Evolutionary conservation across 2,797 vertebrate genomes (phyloP).

Genomic region (Tympanoctomys barrerae): DNA sequence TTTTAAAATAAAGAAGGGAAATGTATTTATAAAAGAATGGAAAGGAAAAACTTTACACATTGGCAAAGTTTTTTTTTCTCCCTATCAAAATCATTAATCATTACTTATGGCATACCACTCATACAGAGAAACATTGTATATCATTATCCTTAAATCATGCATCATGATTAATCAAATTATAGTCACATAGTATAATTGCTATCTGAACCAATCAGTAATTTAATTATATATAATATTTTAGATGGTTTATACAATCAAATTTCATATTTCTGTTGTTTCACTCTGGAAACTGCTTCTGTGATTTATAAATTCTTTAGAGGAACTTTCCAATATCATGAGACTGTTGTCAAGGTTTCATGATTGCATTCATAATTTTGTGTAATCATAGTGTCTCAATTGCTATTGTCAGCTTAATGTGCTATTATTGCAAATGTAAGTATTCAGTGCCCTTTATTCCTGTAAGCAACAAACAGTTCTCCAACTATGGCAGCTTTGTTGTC

Average conservation of each 20-base stretch:
- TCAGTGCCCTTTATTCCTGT: neutral
- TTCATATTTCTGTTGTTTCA: accelerated
- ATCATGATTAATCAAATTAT: neutral
- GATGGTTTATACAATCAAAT: too few species aligned
- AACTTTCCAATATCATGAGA: neutral
- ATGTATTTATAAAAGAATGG: neutral
- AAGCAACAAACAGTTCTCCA: neutral
- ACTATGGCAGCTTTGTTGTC: neutral
- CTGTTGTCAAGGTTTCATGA: accelerated
- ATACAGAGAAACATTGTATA: neutral
- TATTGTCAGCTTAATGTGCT: neutral
- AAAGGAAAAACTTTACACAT: neutral
- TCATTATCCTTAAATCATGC: neutral
- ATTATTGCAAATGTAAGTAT: accelerated
- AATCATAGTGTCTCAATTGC: accelerated
- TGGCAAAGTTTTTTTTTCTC: neutral
- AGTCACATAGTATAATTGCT: neutral
- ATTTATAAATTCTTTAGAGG: neutral
- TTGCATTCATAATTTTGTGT: accelerated
- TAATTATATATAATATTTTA: accelerated
- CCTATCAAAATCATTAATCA: accelerated
- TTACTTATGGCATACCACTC: neutral
- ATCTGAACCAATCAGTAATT: neutral
- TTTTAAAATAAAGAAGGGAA: neutral
- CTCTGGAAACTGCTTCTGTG: neutral